Conservation (phyloP, 2,888 invertebrate species). For the Ceraclea dissimilis region DNA sequence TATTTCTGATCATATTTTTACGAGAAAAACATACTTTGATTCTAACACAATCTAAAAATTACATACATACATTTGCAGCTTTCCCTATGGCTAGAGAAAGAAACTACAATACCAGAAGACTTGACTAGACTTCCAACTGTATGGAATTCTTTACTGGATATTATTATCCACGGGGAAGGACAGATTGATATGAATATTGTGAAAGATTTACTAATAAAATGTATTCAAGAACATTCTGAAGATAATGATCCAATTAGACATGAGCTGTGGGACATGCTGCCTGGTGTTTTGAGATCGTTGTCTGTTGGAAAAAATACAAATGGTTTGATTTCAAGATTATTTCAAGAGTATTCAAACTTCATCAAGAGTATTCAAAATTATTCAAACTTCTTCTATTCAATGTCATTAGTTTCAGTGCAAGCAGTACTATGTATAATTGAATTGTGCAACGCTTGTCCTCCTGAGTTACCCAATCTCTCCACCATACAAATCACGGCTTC, state of each 20-base stretch:
- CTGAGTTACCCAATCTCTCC: conserved; percentile 5
- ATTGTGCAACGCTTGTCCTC: conserved; percentile 14
- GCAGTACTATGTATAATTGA: conserved; percentile 17
- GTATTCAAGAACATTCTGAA: conserved; percentile 11
- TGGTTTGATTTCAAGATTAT: not conserved
- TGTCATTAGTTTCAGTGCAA: conserved; percentile 9
- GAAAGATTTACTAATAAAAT: conserved; percentile 12
- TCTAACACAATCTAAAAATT: too few species aligned
- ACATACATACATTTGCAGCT: too few species aligned
- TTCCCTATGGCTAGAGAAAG: conserved; percentile 20
- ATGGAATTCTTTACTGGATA: conserved; percentile 21
- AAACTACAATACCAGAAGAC: conserved; percentile 13
- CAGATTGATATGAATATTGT: not conserved
- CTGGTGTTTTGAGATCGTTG: conserved; percentile 11
- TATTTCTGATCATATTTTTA: not conserved
- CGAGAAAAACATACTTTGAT: not conserved
- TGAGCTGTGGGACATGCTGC: conserved; percentile 20
- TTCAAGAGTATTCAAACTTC: too few species aligned
- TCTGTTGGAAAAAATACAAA: conserved; percentile 3
- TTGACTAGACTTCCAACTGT: conserved; percentile 11
- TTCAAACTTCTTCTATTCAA: not conserved
- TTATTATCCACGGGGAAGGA: conserved; percentile 15
- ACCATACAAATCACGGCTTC: conserved; percentile 12
- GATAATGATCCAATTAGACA: conserved; percentile 12
- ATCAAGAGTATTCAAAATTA: too few species aligned